Percentiles rank a stretch among this genome's conserved stretches.
phyloP scores from a whole-genome alignment of 2,113 vertebrate genomes.

The Sceloporus undulatus region DNA sequence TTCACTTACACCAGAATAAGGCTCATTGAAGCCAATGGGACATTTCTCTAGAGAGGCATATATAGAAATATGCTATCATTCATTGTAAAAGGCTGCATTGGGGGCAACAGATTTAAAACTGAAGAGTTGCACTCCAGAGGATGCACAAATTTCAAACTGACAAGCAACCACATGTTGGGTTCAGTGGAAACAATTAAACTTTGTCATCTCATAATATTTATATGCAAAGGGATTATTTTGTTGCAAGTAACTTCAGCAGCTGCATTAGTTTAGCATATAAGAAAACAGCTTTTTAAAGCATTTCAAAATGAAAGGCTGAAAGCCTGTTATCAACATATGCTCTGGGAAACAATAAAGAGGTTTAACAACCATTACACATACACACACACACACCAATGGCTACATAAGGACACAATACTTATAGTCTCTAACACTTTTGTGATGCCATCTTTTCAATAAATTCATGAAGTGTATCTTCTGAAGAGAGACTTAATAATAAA shows the following conservation, averaged over 20 bases:
- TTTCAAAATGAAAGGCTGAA: too few species aligned
- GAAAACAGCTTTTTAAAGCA: too few species aligned
- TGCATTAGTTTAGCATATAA: not conserved
- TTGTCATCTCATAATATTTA: not conserved
- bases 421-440: too few species aligned
- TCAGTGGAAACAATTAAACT: not conserved
- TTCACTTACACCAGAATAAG: not conserved
- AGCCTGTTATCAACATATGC: too few species aligned
- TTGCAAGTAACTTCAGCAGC: constrained; percentile 21
- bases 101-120: constrained; percentile 10
- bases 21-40: not conserved
- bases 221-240: constrained; percentile 9
- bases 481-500: too few species aligned
- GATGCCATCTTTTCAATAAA: too few species aligned
- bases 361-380: too few species aligned
- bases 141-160: constrained; percentile 8
- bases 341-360: too few species aligned
- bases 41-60: not conserved
- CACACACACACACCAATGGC: too few species aligned
- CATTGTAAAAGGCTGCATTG: constrained; percentile 24
- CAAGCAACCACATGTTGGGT: not conserved
- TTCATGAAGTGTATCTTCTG: too few species aligned
- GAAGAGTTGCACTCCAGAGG: not conserved
- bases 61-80: not conserved
- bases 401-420: too few species aligned